These are phyloP conservation scores for Megalops cyprinoides DNA, from an alignment of 2,797 vertebrate genomes.

Conservation along the genomic window DNA sequence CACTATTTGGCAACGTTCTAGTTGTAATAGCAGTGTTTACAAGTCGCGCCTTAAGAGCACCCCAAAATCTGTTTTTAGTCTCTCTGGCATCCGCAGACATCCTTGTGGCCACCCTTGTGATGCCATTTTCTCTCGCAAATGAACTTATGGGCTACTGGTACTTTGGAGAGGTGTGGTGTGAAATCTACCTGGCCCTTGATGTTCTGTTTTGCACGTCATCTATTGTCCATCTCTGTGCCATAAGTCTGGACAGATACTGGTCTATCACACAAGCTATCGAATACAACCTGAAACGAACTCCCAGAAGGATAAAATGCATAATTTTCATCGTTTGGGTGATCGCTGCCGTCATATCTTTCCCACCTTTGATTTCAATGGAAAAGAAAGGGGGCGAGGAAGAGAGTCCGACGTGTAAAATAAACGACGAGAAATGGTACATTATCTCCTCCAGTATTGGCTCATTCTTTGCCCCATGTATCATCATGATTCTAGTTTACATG, in stretches of 20 bases:
- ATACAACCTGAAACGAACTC: slow-evolving; percentile 96
- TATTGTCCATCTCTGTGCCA: slow-evolving; percentile 94
- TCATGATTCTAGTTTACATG: slow-evolving; percentile 96
- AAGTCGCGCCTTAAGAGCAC: slow-evolving; percentile 89
- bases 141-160: slow-evolving; percentile 98
- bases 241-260: slow-evolving; percentile 98
- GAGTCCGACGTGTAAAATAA: slow-evolving; percentile 83
- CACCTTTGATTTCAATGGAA: slow-evolving; percentile 89
- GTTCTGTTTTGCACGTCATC: slow-evolving; percentile 98
- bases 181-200: slow-evolving; percentile 93
- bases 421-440: slow-evolving; percentile 91
- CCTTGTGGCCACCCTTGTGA: slow-evolving; percentile 94
- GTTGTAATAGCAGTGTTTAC: slow-evolving; percentile 97
- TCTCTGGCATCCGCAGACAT: slow-evolving; percentile 95
- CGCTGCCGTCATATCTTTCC: slow-evolving; percentile 92
- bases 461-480: slow-evolving; percentile 95
- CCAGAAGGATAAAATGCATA: slow-evolving; percentile 92
- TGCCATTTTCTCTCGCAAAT: slow-evolving; percentile 95
- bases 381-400: slow-evolving; percentile 73
- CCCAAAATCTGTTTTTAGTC: slow-evolving; percentile 95
- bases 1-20: slow-evolving; percentile 91
- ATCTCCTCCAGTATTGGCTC: slow-evolving; percentile 94
- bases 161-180: slow-evolving; percentile 93
- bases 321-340: slow-evolving; percentile 96
- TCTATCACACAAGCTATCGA: slow-evolving; percentile 96